Percentiles rank a stretch among this genome's conserved stretches.
These are phyloP conservation scores for Myiothlypis chrysogaster DNA, from an alignment of 2,797 vertebrate genomes.

Conservation along the genomic window DNA sequence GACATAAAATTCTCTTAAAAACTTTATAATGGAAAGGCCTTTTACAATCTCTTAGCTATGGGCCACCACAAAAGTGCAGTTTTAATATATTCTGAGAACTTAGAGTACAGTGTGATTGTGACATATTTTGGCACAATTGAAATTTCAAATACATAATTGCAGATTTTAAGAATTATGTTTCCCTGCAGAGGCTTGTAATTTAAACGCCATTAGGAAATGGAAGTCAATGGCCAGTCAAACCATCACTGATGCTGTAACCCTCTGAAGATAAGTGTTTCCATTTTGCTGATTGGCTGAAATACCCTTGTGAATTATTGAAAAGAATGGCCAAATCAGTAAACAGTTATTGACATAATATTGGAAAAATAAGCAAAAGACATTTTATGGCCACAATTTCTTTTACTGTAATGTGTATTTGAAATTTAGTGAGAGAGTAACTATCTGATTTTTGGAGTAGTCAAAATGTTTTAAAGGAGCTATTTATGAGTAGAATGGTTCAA, in stretches of 20 bases:
- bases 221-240: not conserved
- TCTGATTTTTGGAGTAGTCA: not conserved
- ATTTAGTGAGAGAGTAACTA: not conserved
- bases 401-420: not conserved
- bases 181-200: not conserved
- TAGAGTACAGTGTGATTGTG: not conserved
- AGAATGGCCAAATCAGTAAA: not conserved
- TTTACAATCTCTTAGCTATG: not conserved
- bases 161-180: constrained; percentile 8
- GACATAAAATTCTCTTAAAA: not conserved
- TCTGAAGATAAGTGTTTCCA: not conserved
- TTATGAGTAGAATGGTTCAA: not conserved
- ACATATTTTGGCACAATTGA: not conserved
- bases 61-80: not conserved
- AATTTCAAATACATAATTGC: not conserved
- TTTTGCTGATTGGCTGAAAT: not conserved
- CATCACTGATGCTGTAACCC: not conserved
- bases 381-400: not conserved
- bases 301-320: not conserved
- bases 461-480: not conserved
- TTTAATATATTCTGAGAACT: not conserved
- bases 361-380: not conserved
- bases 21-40: not conserved
- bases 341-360: not conserved
- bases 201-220: not conserved